Evolutionary conservation across 2,888 invertebrate genomes (phyloP).

Genomic region (Protophormia terraenovae): DNA sequence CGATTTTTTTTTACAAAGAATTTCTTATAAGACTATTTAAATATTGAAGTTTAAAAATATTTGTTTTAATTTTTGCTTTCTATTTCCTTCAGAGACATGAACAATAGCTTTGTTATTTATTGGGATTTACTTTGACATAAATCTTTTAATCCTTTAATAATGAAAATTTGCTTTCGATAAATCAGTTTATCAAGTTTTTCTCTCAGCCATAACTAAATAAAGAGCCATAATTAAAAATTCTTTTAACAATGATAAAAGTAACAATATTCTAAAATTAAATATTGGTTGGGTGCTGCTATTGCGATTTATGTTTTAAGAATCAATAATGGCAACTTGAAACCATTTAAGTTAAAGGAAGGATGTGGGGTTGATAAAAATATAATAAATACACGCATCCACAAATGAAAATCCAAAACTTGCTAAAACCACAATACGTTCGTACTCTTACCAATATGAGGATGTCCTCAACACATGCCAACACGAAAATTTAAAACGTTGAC

Average conservation of each 20-base stretch:
- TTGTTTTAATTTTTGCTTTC: background rate
- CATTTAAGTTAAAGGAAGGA: background rate
- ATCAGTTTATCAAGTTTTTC: background rate
- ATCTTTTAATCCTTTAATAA: conserved; percentile 21
- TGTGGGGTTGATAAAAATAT: background rate
- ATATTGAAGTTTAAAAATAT: background rate
- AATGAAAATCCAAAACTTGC: background rate
- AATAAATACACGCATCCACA: background rate
- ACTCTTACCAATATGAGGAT: background rate
- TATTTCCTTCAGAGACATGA: background rate
- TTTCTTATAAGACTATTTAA: background rate
- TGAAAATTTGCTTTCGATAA: conserved; percentile 18
- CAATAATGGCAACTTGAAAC: background rate
- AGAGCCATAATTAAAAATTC: background rate
- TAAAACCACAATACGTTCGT: background rate
- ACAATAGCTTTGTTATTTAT: background rate
- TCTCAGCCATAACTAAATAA: background rate
- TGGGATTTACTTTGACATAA: background rate
- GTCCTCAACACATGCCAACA: background rate
- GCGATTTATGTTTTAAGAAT: background rate
- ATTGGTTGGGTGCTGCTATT: background rate
- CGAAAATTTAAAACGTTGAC: background rate
- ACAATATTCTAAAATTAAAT: conserved; percentile 22
- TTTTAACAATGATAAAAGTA: background rate
- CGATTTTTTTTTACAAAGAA: no score